phyloP scores from a whole-genome alignment of 2,797 vertebrate species.

The Acrossocheilus wenchowensis region DNA sequence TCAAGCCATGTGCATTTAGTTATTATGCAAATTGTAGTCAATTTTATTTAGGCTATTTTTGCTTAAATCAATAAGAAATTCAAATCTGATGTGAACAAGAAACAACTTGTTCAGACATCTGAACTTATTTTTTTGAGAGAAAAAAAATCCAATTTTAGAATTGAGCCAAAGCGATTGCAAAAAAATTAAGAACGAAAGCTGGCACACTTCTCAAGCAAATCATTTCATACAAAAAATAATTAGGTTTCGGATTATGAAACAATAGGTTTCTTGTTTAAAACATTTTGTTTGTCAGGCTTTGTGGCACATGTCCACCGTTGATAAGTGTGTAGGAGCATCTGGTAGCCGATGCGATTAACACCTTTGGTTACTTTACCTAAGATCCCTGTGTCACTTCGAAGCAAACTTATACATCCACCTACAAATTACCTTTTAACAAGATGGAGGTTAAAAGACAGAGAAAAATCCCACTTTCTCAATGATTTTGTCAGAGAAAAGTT shows the following conservation, averaged over 20 bases:
- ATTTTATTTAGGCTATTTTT: neutral
- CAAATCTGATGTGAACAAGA: no score
- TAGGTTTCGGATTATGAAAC: neutral
- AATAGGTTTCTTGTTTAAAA: neutral
- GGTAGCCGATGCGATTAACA: neutral
- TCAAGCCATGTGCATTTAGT: neutral
- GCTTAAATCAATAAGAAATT: neutral
- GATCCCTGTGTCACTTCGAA: neutral
- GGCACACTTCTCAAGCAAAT: neutral
- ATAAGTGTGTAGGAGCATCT: neutral
- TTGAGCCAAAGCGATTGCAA: neutral
- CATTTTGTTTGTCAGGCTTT: neutral
- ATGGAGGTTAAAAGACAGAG: neutral
- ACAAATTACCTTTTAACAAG: slow-evolving; percentile 3
- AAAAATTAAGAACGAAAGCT: neutral
- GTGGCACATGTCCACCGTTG: neutral
- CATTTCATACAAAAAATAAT: no score
- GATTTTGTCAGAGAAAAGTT: neutral
- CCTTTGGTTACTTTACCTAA: neutral
- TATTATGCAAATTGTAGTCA: neutral
- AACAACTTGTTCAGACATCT: no score
- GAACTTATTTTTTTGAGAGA: no score
- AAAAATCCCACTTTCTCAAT: neutral
- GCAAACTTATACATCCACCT: neutral
- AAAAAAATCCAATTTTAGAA: no score